Conservation (phyloP, 2,888 invertebrate genomes). For the Euplagia quadripunctaria region DNA sequence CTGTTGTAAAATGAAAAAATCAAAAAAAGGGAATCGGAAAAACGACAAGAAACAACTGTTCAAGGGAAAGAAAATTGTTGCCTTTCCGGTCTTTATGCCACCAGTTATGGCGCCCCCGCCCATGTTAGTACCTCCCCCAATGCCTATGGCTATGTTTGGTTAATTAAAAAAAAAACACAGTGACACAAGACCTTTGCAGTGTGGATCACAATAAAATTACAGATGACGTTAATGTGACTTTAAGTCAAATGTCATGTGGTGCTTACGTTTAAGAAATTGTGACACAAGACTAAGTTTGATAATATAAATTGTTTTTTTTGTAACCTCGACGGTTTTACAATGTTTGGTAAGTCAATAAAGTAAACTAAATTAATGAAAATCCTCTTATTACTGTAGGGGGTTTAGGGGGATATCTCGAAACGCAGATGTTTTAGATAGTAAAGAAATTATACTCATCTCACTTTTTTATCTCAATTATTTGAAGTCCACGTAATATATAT, state of each 20-base stretch:
- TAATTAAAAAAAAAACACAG: neutral
- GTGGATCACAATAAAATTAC: neutral
- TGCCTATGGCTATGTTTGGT: neutral
- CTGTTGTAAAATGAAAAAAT: neutral
- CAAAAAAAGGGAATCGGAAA: constrained; percentile 12
- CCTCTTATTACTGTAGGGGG: too few species aligned
- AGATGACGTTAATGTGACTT: neutral
- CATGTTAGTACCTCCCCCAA: neutral
- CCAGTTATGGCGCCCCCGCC: neutral
- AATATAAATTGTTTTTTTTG: too few species aligned
- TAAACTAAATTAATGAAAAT: too few species aligned
- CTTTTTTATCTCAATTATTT: too few species aligned
- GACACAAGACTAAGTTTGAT: too few species aligned
- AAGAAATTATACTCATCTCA: too few species aligned
- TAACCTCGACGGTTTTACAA: too few species aligned
- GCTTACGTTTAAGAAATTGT: neutral
- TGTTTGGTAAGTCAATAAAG: too few species aligned
- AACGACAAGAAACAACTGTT: neutral
- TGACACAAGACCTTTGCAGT: neutral
- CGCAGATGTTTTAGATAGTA: too few species aligned
- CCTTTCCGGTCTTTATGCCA: constrained; percentile 48
- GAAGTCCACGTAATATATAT: too few species aligned
- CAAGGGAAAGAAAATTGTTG: constrained; percentile 22
- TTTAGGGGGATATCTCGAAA: too few species aligned
- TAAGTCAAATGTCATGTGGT: neutral